phyloP scores from a whole-genome alignment of 2,113 vertebrate genomes.

The Arizona elegans region DNA sequence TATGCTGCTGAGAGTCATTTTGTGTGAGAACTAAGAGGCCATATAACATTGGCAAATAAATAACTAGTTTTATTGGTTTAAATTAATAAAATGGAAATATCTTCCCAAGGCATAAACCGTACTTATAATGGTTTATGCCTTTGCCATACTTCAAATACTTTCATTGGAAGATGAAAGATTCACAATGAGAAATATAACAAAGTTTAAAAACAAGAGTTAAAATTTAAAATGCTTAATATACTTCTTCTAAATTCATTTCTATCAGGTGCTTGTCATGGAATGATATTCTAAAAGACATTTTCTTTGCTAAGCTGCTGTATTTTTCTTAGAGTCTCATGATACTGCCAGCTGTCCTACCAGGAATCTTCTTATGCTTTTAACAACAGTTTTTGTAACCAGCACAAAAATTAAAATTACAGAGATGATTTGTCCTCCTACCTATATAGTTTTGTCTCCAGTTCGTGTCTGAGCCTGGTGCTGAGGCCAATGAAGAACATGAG shows the following conservation, averaged over 20 bases:
- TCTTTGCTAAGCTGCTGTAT: background rate
- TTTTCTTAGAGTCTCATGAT: background rate
- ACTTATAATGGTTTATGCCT: background rate
- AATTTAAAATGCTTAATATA: background rate
- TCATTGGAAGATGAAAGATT: slow-evolving; percentile 2
- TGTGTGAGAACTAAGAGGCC: too few relatives aligned
- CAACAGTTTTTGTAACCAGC: background rate
- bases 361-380: background rate
- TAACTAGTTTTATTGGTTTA: too few relatives aligned
- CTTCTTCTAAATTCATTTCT: background rate
- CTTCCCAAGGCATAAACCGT: slow-evolving; percentile 35
- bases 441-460: too few relatives aligned
- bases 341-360: background rate
- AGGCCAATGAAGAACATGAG: too few relatives aligned
- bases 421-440: too few relatives aligned
- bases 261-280: background rate
- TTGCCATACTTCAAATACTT: too few relatives aligned
- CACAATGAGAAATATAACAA: background rate
- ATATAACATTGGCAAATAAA: too few relatives aligned
- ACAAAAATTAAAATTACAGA: background rate
- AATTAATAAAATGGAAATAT: slow-evolving; percentile 6
- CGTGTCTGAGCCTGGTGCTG: too few relatives aligned
- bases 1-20: too few relatives aligned
- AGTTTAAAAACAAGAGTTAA: background rate
- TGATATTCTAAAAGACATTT: background rate